phyloP scores from a whole-genome alignment of 2,888 invertebrate genomes.

The Entomobrya proxima region DNA sequence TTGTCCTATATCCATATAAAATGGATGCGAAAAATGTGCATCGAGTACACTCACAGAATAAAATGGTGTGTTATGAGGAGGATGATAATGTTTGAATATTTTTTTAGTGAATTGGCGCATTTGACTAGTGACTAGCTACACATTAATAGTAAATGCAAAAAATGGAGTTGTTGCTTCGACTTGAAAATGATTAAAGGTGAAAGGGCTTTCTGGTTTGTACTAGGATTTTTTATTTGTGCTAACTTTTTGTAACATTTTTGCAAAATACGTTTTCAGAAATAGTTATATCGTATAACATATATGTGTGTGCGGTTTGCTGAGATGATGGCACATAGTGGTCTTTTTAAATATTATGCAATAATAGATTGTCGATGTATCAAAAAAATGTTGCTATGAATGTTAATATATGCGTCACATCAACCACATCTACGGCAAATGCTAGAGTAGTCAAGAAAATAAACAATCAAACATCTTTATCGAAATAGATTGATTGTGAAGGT shows the following conservation, averaged over 20 bases:
- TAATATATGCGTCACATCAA: too few species aligned
- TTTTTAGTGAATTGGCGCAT: conserved; percentile 9
- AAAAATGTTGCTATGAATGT: too few species aligned
- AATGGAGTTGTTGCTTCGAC: background rate
- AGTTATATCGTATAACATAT: background rate
- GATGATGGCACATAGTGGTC: background rate
- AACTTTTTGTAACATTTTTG: conserved; percentile 26
- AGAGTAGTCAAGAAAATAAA: too few species aligned
- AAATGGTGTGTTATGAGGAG: background rate
- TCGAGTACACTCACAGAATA: background rate
- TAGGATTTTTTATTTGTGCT: conserved; percentile 15
- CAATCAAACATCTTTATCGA: too few species aligned
- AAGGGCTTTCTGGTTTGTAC: conserved; percentile 20
- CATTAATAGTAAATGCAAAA: background rate
- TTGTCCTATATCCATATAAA: conserved; percentile 58
- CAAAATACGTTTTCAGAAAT: background rate
- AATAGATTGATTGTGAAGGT: too few species aligned
- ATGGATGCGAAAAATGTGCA: conserved; percentile 3
- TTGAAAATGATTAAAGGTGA: conserved; percentile 28
- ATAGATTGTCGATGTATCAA: too few species aligned
- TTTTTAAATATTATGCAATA: background rate
- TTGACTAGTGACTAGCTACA: background rate
- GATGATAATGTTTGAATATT: background rate
- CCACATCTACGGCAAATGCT: too few species aligned
- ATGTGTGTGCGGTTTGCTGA: background rate